Evolutionary conservation across 2,113 vertebrate genomes (phyloP), one percentile per base, ranked within the genome.

Genomic region (Pogonocichla stellata): DNA sequence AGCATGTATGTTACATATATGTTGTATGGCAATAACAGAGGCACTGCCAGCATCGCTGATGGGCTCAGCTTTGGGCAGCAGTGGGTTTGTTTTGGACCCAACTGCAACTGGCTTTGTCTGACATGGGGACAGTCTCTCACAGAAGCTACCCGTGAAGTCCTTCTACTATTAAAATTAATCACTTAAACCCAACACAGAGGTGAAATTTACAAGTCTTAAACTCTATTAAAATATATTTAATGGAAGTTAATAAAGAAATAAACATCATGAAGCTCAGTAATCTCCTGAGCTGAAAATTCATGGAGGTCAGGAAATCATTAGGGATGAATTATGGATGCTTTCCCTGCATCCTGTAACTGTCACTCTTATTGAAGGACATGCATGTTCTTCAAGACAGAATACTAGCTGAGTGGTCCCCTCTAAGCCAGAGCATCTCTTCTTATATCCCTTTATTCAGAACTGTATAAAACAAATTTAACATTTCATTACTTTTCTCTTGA

Each of bases 11-110:
- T 34, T 45, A 34, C 10, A 33, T 17, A 10, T 15, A 10, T 34
- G 3, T 16, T 75, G 5, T 14, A 12, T 33, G 9, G 7, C 36
- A 62, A 17, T n/a, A 56, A 4, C 0, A 4, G 36, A 70, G 31
- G 17, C 11, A 60, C 23, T 2, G 10, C 12, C 6, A 31, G 36
- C 2, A 3, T 47, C 3, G 2, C 42, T 61, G 47, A 9, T n/a
- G 19, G 22, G 22, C 13, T 82, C 40, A 70, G 7, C 8, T 79
- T 89, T 47, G 51, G 26, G 14, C 18, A 75, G 40, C 18, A 74
- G 31, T 15, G 33, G 8, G 7, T 48, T 14, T 5, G 1, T 43
- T 53, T 33, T 34, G 31, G 20, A 62, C 7, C 8, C 4, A 14
- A 6, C n/a, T 74, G 51, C 48, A 60, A n/a, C 8, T 77, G 47